Evolutionary conservation across 1,140 invertebrate species (phyloP), one percentile per base, ranked within the genome.

Genomic region (Sitobion miscanthi): DNA sequence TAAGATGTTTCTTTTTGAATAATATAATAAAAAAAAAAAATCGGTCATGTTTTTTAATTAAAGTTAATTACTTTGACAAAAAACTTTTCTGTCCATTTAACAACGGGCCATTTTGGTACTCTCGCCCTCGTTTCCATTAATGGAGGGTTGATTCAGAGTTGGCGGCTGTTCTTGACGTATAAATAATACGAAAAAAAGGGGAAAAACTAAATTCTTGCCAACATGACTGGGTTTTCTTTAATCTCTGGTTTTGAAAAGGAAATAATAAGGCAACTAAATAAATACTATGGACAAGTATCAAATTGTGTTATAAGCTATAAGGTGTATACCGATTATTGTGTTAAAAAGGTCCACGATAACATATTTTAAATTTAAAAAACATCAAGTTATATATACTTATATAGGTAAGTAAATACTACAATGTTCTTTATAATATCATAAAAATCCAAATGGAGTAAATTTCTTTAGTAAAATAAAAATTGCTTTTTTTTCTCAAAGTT

Each of bases 51-150:
- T 92, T 92, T 91, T 92, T 92, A 92, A 92, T 92, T 92, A 92
- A 92, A 92, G 69, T 92, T 92, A 92, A 92, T 92, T 82, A 92
- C 90, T 92, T 92, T 92, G 90, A 92, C 45, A 83, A 92, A 92
- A 92, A 92, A 92, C 69, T 83, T 52, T 92, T 92, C 90, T 83
- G 69, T 92, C 47, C 90, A 92, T 92, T 92, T 92, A 92, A 92
- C 90, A 77, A 83, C 90, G 69, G 45, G 90, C 82, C 45, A 38
- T 92, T 92, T 52, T 52, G 20, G 45, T 83, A 83, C 69, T 47
- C 69, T 83, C 45, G 11, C 45, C 69, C 52, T 83, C 45, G 69
- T 47, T 92, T 52, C 30, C 23, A 83, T 52, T 92, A 92, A 83
- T 83, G 47, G 69, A 83, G 90, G 90, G 90, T 83, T 82, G 45